Evolutionary conservation across 1,140 invertebrate species (phyloP), one percentile per base, ranked within the genome.

Genomic region (Ceratosolen solmsi): DNA sequence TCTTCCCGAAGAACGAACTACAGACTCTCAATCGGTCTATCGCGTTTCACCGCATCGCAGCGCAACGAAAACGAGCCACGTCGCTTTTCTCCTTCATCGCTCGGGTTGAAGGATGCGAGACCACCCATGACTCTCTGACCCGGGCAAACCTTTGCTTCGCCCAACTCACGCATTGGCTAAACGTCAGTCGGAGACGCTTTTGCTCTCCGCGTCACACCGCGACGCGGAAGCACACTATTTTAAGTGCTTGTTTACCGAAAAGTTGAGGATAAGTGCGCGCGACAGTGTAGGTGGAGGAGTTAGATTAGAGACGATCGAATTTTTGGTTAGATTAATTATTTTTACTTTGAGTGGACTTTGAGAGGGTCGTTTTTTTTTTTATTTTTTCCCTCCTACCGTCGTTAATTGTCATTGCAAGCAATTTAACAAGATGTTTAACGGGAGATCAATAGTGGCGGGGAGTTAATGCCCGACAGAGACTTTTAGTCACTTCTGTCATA

Each of bases 21-120:
- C 75, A 51, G 0, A 20, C 60, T 78, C 46, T 71, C 77, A 71
- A 75, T 75, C 79, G 79, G 46, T 30, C 70, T 30, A 49, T 58
- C 68, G 25, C n/a, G 46, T 33, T 17, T 49, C 25, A 68, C n/a
- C 0, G 1, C 54, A 17, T 30, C 25, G 8, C 33, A 0, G 58
- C 13, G 25, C 58, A 60, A 60, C 27, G 27, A 20, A 17, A 65
- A 22, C 13, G 5, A 25, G 33, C 25, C 56, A 13, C n/a, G 49
- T 36, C 51, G 0, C 9, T 36, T 63, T 76, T 63, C 36, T 63
- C 36, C n/a, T 41, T 63, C 22, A n/a, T 5, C n/a, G n/a, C 56
- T 20, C 30, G 49, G 30, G 11, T 13, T 9, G n/a, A n/a, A 73
- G 11, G 5, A 33, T 5, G n/a, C n/a, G n/a, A 63, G 51, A 38